Evolutionary conservation across 1,140 invertebrate species (phyloP).

Genomic region (Ceratina calcarata): DNA sequence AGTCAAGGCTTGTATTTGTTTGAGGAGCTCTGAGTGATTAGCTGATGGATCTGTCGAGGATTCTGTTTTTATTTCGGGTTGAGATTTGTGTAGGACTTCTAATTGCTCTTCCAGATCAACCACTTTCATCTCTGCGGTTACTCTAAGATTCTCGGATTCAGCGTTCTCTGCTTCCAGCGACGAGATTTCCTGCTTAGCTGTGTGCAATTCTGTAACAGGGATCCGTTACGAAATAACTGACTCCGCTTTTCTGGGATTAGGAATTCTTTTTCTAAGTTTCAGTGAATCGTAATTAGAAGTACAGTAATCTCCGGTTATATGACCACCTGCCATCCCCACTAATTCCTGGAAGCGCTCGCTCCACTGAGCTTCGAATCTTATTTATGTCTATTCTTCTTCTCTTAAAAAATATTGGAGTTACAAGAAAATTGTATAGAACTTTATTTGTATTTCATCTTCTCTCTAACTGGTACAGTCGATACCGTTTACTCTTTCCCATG

Average conservation of each 20-base stretch:
- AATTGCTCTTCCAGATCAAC: slow-evolving; percentile 87
- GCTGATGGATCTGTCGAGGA: slow-evolving; percentile 68
- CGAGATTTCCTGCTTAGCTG: slow-evolving; percentile 81
- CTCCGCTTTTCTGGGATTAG: too few species aligned
- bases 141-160: slow-evolving; percentile 83
- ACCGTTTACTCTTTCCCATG: too few species aligned
- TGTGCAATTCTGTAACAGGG: slow-evolving; percentile 81
- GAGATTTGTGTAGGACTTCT: slow-evolving; percentile 75
- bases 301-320: too few species aligned
- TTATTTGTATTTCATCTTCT: too few species aligned
- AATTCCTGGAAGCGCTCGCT: too few species aligned
- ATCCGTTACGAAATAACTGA: neutral
- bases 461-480: too few species aligned
- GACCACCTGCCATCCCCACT: too few species aligned
- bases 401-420: too few species aligned
- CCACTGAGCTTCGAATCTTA: too few species aligned
- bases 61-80: slow-evolving; percentile 46
- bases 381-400: too few species aligned
- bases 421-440: too few species aligned
- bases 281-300: too few species aligned
- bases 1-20: slow-evolving; percentile 80
- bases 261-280: neutral
- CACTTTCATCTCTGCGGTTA: slow-evolving; percentile 86
- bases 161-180: slow-evolving; percentile 83
- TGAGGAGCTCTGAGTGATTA: slow-evolving; percentile 77